Evolutionary conservation across 2,797 vertebrate species (phyloP), one percentile per base, ranked within the genome.

Genomic region (Champsocephalus esox): DNA sequence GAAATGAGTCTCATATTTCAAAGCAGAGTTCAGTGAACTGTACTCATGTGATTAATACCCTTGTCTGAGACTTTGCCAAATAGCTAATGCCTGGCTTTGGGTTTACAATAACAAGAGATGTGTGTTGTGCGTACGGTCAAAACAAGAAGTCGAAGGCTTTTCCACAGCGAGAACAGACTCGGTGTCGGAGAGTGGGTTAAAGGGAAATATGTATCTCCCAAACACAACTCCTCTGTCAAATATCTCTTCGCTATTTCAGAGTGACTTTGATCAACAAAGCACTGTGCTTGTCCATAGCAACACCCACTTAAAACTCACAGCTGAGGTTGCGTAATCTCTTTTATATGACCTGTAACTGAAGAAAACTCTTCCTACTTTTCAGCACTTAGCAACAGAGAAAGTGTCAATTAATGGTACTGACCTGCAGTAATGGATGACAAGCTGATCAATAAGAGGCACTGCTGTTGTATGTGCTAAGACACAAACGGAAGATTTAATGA

Each of bases 11-110:
- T 87, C 88, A 85, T 88, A 88, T 86, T 91, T 88, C 87, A 86
- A 87, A 67, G 79, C 76, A 76, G 85, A 88, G 88, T 87, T 92
- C 89, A 85, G 82, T 83, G 81, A 92, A 88, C 90, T 89, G 89
- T 82, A 78, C 86, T 91, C 88, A 85, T 84, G 87, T 92, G 91
- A 92, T 91, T 89, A 89, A 92, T 90, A 84, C 64, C 80, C 82
- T 73, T 84, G 83, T 87, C 81, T 70, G 71, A 88, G 82, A 83
- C 72, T 73, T 86, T 80, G 85, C 85, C 87, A 82, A 81, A 82
- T 60, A 83, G 73, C 87, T 84, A 88, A 89, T 77, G 89, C 82
- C 52, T 64, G 57, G 73, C 72, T 75, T 85, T 80, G 41, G 77
- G 71, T 80, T 75, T 58, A 60, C 64, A 89, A 82, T 65, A 82